Conservation (phyloP, 2,113 vertebrate genomes). For the Platysteira castanea region DNA sequence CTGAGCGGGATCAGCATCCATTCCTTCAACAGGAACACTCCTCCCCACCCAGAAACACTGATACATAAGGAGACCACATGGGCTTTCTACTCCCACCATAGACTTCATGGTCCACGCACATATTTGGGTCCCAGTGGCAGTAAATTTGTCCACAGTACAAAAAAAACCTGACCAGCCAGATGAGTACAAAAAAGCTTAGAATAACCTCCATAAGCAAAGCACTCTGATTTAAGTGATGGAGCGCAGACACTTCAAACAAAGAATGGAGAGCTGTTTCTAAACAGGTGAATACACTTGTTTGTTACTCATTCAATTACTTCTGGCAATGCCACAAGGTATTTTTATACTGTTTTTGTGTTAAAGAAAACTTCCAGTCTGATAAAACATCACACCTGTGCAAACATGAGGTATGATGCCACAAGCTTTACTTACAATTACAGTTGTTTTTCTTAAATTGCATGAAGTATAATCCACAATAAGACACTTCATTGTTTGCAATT, state of each 20-base stretch:
- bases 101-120: rapidly evolving
- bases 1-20: not conserved
- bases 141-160: not conserved
- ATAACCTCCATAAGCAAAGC: not conserved
- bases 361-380: conserved; percentile 55
- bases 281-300: conserved; percentile 50
- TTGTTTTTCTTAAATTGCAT: conserved; percentile 64
- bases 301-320: conserved; percentile 14
- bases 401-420: conserved; percentile 55
- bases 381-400: conserved; percentile 68
- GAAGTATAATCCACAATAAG: conserved; percentile 64
- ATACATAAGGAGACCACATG: not conserved
- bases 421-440: conserved; percentile 65
- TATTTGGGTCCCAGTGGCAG: not conserved
- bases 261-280: not conserved
- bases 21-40: not conserved
- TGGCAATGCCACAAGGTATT: not conserved
- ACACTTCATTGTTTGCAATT: conserved; percentile 40
- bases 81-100: not conserved
- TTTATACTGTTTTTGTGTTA: conserved; percentile 16
- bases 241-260: not conserved
- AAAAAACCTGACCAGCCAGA: not conserved
- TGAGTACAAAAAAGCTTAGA: not conserved
- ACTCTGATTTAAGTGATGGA: not conserved
- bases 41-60: not conserved